Evolutionary conservation across 1,140 invertebrate species (phyloP).

Genomic region (Contarinia nasturtii): DNA sequence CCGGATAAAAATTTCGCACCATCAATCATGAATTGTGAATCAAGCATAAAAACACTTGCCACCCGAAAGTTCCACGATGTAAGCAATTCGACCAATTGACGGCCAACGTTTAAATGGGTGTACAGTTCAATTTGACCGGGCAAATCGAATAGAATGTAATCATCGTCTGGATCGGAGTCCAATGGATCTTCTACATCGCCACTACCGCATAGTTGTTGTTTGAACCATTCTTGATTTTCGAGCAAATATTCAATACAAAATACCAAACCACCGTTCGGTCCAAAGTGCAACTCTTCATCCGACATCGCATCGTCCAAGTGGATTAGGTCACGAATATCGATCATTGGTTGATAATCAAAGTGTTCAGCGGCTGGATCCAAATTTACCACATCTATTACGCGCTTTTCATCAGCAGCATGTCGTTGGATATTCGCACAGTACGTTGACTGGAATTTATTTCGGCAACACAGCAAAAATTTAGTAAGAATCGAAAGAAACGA

Average conservation of each 20-base stretch:
- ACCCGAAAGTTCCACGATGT: conserved; percentile 75
- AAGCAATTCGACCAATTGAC: conserved; percentile 61
- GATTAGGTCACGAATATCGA: conserved; percentile 86
- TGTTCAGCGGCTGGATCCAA: conserved; percentile 94
- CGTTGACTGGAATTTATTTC: conserved; percentile 49
- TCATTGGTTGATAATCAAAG: conserved; percentile 76
- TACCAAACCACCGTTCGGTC: conserved; percentile 92
- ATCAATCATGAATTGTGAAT: conserved; percentile 95
- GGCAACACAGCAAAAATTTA: too few species aligned
- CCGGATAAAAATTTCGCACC: conserved; percentile 89
- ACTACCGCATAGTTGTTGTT: conserved; percentile 49
- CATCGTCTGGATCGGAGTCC: conserved; percentile 49
- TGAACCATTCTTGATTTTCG: conserved; percentile 81
- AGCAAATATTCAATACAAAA: conserved; percentile 93
- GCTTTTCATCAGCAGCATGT: conserved; percentile 55
- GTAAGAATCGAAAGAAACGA: background rate
- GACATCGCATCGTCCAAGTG: conserved; percentile 93
- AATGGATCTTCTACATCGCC: conserved; percentile 20
- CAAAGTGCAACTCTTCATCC: conserved; percentile 84
- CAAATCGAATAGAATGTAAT: conserved; percentile 97
- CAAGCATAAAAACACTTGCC: conserved; percentile 82
- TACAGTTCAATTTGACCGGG: conserved; percentile 98
- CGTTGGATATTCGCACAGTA: conserved; percentile 81
- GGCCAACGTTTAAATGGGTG: conserved; percentile 84
- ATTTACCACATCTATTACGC: conserved; percentile 77